Evolutionary conservation across 1,140 invertebrate genomes (phyloP), one percentile per base, ranked within the genome.

Genomic region (Danaus plexippus): DNA sequence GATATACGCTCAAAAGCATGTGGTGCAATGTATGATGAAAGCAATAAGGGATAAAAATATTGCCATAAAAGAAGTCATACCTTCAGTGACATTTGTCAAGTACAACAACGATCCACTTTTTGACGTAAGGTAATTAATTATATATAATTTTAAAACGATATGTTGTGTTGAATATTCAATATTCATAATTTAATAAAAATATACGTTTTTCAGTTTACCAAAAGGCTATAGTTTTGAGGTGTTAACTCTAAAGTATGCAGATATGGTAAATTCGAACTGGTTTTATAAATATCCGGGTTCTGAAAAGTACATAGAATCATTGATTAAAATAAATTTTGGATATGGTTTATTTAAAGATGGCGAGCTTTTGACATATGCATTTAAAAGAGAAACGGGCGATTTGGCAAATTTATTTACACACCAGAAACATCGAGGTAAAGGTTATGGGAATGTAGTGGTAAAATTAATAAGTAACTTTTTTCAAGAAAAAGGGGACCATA

Each of bases 371-470:
- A 60, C 71, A 1, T 77, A 71, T 73, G 63, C 64, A 8, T 66
- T 67, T 41, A 49, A 69, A 9, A 72, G 65, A 40, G 69, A 77
- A 66, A 68, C 61, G 54, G 75, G 75, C 0, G 56, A 61, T n/a
- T 43, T 77, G 0, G 64, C 63, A 10, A 69, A 75, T 48, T 57
- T 75, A 10, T 75, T 63, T 46, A 75, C 72, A 18, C 3, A 71
- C 43, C 63, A 74, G 57, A 55, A 69, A n/a, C 61, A 77, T 43
- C 67, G 75, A 51, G 64, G 59, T 40, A 75, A 71, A 56, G 71
- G 73, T 4, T 69, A 69, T 12, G 73, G 66, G 0, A 67, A 67
- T 51, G 45, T 69, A 9, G 54, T 72, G 11, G 18, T 75, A 9
- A 74, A 74, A 50, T 50, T 70, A n/a, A 66, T 77, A 40, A 67